phyloP scores from a whole-genome alignment of 2,888 invertebrate species.

The Alentia gelatinosa region DNA sequence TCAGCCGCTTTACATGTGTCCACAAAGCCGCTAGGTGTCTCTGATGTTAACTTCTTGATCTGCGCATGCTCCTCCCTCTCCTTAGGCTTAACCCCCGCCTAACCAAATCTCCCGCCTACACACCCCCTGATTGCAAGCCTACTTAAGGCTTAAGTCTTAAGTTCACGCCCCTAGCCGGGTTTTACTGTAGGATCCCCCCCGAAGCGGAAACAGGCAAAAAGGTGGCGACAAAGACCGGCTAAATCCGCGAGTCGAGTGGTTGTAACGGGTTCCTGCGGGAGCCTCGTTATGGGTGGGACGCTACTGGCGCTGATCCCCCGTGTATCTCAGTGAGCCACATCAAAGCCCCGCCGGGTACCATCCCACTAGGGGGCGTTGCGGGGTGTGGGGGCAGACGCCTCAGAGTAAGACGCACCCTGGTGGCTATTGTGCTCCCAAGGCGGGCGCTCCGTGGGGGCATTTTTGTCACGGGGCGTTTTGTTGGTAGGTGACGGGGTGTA shows the following conservation, averaged over 20 bases:
- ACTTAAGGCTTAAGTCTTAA: not conserved
- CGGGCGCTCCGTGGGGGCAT: no score
- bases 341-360: not conserved
- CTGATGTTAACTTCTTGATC: constrained; percentile 11
- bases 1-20: not conserved
- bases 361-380: not conserved
- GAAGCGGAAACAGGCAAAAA: not conserved
- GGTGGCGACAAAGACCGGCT: not conserved
- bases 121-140: no score
- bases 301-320: not conserved
- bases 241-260: not conserved
- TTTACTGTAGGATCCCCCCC: not conserved
- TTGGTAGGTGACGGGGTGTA: not conserved
- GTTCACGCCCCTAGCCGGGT: not conserved
- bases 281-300: not conserved
- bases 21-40: not conserved
- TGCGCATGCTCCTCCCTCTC: not conserved
- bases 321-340: not conserved
- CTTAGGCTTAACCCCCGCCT: not conserved
- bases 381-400: not conserved
- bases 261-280: not conserved
- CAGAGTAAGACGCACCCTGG: not conserved
- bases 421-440: no score
- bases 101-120: not conserved
- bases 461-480: no score